Base-by-base conservation (phyloP, 2,113 vertebrate genomes). In the Sceloporus tristichus region DNA sequence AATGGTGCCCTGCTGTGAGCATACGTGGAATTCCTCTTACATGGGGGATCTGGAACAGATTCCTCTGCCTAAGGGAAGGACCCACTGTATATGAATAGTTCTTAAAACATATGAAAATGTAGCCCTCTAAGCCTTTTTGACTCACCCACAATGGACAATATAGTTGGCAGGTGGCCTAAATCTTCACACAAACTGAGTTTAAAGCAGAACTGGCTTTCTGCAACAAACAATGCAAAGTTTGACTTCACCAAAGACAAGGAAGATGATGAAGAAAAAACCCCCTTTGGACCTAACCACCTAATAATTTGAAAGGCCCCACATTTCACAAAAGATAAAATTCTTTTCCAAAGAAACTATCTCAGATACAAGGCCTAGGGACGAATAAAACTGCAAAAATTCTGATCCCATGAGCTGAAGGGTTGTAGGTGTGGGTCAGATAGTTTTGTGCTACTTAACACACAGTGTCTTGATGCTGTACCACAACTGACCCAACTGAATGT, bases 191-290 rank as follows among this genome's bases (percentile, higher is more conserved):
- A 89, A 89, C 81, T 71, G 89, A n/a, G 40, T 82, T 48, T 48
- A 90, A 93, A 94, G 59, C 91, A 84, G 11, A 3, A 66, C 25
- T 84, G 59, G 13, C 27, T 92, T 90, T 91, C 84, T 92, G 90
- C 40, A 66, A 84, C 65, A 85, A 90, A 42, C 59, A 85, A 70
- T 74, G 66, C 3, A 13, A 66, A 87, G 85, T 56, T 91, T 94
- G 86, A 91, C 56, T 66, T 73, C 84, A 79, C 23, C 29, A 34
- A 8, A 21, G 56, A n/a, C 78, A 87, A 89, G 71, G n/a, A 87
- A 11, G 19, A 1, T 84, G 87, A 23, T 48, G 77, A 80, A 27
- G 25, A 80, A 82, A 82, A 29, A 54, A 88, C n/a, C 79, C 16
- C 68, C 79, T 92, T 87, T 86, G 73, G 90, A 91, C 0, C 0